phyloP scores from a whole-genome alignment of 2,888 invertebrate genomes.

The Pseudococcus viburni region DNA sequence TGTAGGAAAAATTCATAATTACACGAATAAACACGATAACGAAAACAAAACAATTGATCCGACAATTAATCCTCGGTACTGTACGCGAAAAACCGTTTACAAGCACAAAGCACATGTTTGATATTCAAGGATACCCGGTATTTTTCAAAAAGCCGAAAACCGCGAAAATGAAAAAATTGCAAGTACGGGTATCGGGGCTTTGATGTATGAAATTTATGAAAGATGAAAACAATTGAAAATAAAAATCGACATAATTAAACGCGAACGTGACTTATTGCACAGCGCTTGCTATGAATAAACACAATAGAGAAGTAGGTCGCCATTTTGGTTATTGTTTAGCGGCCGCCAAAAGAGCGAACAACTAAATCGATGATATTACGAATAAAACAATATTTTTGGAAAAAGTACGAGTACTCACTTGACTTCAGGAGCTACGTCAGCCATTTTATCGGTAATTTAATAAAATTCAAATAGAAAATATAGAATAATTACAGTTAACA shows the following conservation, averaged over 20 bases:
- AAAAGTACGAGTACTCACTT: constrained; percentile 50
- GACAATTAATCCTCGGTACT: constrained; percentile 43
- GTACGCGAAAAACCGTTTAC: constrained; percentile 54
- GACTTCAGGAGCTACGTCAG: constrained; percentile 62
- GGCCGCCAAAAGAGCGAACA: constrained; percentile 64
- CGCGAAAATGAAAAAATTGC: constrained; percentile 31
- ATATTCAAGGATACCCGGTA: constrained; percentile 19
- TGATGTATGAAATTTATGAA: neutral
- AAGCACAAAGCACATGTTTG: constrained; percentile 56
- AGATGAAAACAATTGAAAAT: constrained; percentile 2
- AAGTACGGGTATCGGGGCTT: neutral
- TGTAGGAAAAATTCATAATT: neutral
- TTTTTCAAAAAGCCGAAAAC: constrained; percentile 11
- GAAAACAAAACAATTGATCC: constrained; percentile 39
- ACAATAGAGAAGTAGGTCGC: constrained; percentile 59
- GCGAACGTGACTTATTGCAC: constrained; percentile 16
- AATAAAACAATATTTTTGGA: neutral
- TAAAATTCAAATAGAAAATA: neutral
- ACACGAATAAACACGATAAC: neutral
- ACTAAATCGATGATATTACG: neutral
- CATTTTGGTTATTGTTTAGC: constrained; percentile 62
- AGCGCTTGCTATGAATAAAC: neutral
- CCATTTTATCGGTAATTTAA: constrained; percentile 61
- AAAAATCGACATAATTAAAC: neutral
- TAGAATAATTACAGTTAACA: constrained; percentile 9